Evolutionary conservation across 2,888 invertebrate species (phyloP).

Genomic region (Chloroclysta siterata): DNA sequence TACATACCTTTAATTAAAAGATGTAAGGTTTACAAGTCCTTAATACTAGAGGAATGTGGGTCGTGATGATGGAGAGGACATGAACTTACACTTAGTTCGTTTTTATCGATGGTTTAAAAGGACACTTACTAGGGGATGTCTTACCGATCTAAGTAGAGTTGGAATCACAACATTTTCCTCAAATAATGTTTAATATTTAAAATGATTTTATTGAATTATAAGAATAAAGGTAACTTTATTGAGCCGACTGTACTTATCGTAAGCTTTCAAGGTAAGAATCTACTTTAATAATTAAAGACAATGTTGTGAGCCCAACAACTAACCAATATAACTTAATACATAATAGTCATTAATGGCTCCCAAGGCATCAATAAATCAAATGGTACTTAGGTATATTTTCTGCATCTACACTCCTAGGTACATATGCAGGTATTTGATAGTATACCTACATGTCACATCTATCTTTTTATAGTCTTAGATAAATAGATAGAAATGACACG

Average conservation of each 20-base stretch:
- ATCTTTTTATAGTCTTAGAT: conserved; percentile 6
- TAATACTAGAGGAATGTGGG: conserved; percentile 81
- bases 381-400: neutral
- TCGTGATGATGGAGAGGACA: conserved; percentile 54
- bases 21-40: conserved; percentile 49
- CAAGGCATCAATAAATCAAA: conserved; percentile 13
- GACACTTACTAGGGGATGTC: conserved; percentile 73
- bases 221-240: no score
- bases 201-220: no score
- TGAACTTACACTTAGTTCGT: conserved; percentile 52
- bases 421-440: neutral
- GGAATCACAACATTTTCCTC: conserved; percentile 35
- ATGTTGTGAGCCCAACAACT: conserved; percentile 17
- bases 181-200: neutral
- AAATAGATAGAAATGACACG: no score
- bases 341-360: neutral
- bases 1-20: conserved; percentile 6
- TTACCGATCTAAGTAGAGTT: conserved; percentile 51
- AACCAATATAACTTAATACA: conserved; percentile 5
- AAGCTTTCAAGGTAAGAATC: no score
- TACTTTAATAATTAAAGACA: neutral
- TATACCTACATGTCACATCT: neutral
- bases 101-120: conserved; percentile 60
- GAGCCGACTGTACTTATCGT: no score
- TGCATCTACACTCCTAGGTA: neutral